Evolutionary conservation across 2,113 vertebrate species (phyloP).

Genomic region (Pontoporia blainvillei): DNA sequence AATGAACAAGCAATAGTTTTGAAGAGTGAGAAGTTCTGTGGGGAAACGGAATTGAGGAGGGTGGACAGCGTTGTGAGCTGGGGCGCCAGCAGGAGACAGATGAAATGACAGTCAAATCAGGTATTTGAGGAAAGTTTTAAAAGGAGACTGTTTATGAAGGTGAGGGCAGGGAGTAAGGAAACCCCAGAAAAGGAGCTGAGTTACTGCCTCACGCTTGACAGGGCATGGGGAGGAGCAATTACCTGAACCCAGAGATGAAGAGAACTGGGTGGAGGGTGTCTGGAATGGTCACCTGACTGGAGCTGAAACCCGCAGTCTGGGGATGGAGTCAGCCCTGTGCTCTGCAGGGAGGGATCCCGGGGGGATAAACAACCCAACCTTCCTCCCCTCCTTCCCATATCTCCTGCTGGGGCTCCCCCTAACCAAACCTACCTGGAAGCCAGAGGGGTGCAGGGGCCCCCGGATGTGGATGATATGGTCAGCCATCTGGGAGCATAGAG

Average conservation of each 20-base stretch:
- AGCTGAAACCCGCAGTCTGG: no score
- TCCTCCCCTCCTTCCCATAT: neutral
- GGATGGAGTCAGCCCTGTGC: neutral
- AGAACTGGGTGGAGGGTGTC: neutral
- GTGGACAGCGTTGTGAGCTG: rapidly evolving
- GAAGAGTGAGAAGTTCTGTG: neutral
- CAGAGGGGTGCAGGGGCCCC: neutral
- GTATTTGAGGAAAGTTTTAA: neutral
- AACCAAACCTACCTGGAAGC: neutral
- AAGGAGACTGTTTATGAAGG: neutral
- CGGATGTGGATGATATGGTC: no score
- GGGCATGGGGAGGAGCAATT: no score
- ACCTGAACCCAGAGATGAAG: neutral
- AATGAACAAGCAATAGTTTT: neutral
- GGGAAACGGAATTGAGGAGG: neutral
- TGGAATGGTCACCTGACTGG: neutral
- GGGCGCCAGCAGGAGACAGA: neutral
- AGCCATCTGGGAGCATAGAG: neutral
- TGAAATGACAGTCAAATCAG: neutral
- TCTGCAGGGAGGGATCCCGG: neutral
- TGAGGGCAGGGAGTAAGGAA: neutral
- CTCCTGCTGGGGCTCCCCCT: neutral
- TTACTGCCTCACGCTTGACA: neutral
- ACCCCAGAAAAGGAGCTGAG: neutral
- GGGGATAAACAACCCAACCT: rapidly evolving